Conservation (phyloP, 2,797 vertebrate species). For the Mormyrops boulengeri region DNA sequence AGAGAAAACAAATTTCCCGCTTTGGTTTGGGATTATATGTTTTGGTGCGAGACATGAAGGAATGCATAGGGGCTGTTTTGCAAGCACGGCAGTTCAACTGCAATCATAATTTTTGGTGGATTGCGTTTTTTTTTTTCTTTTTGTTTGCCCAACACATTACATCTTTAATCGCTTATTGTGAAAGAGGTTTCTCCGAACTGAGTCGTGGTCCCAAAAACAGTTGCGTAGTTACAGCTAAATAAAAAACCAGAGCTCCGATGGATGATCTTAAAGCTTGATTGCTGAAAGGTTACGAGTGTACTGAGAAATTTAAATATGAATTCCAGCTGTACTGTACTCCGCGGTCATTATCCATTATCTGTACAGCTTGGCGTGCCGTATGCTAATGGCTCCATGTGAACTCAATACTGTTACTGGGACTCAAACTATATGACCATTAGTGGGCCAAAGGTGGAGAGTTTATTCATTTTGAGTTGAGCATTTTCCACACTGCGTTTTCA, state of each 20-base stretch:
- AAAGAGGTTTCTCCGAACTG: background rate
- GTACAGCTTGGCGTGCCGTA: background rate
- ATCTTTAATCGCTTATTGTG: conserved; percentile 1
- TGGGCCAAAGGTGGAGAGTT: background rate
- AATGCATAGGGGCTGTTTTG: conserved; percentile 8
- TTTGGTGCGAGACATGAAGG: background rate
- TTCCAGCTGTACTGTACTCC: conserved; percentile 1
- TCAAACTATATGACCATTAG: background rate
- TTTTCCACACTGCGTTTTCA: background rate
- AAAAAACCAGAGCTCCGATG: background rate
- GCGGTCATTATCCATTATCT: background rate
- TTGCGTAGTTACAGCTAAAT: conserved; percentile 1
- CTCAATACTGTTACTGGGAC: background rate
- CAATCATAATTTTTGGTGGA: background rate
- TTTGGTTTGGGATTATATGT: background rate
- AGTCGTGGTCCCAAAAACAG: background rate
- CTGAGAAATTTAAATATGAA: background rate
- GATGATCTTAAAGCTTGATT: background rate
- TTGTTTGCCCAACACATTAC: background rate
- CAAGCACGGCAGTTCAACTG: background rate
- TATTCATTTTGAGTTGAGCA: background rate
- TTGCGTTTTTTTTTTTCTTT: background rate
- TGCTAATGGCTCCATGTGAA: background rate
- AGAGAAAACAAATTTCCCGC: background rate
- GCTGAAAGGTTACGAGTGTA: background rate